Conservation (phyloP, 92 coral and sea anemone species). For the Umimayanthus chanpuru region DNA sequence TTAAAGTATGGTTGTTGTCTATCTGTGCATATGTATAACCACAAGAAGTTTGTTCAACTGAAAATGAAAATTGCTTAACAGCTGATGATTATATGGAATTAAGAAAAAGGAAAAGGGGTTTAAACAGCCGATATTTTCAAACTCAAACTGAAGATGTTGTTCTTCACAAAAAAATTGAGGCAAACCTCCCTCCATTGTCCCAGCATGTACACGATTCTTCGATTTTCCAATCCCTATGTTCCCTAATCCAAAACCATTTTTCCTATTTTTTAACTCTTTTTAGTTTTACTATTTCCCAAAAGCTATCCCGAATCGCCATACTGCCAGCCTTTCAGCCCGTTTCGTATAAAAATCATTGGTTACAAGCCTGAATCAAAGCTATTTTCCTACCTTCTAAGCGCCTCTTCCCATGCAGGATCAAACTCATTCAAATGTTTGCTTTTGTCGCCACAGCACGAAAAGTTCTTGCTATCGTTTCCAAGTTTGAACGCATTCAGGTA, state of each 20-base stretch:
- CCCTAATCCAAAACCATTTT: background rate
- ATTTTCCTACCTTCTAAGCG: background rate
- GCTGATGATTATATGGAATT: background rate
- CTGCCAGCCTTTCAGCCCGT: background rate
- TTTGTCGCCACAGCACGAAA: conserved; percentile 70
- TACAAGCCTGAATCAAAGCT: background rate
- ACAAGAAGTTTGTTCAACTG: background rate
- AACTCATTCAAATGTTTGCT: background rate
- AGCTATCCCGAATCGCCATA: background rate
- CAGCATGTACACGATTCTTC: background rate
- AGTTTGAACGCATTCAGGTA: conserved; percentile 94
- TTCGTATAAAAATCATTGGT: background rate
- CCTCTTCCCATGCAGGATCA: background rate
- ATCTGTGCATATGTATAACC: background rate
- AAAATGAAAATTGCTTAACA: background rate
- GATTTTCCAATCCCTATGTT: background rate
- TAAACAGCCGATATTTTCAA: background rate
- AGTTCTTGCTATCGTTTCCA: conserved; percentile 83
- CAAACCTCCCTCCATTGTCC: background rate
- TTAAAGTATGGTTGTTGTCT: background rate
- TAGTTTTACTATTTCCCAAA: background rate
- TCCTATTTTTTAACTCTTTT: no score
- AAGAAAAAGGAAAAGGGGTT: background rate
- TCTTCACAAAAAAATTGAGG: background rate
- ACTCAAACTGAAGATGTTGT: background rate